These are phyloP conservation scores for Paraplagusia blochii DNA, from an alignment of 2,113 vertebrate species.

Conservation along the genomic window DNA sequence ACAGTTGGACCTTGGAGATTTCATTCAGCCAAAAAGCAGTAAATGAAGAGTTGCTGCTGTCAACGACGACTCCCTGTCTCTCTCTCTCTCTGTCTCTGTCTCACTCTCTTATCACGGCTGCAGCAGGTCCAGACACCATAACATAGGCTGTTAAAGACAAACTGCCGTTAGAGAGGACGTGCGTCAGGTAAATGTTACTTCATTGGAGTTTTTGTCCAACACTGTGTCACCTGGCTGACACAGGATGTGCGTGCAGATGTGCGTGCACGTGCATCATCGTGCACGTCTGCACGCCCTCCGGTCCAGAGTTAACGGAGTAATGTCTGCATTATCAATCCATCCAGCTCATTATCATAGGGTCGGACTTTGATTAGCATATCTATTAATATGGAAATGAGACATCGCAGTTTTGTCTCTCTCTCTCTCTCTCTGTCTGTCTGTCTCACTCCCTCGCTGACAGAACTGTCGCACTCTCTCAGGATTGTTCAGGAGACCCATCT, in stretches of 20 bases:
- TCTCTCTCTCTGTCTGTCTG: too few relatives aligned
- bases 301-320: slow-evolving; percentile 54
- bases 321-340: slow-evolving; percentile 66
- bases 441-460: slow-evolving; percentile 5
- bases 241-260: slow-evolving; percentile 4
- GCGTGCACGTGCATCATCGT: background rate
- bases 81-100: slow-evolving; percentile 3
- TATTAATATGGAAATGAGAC: slow-evolving; percentile 73
- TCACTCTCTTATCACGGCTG: slow-evolving; percentile 16
- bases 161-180: slow-evolving; percentile 12
- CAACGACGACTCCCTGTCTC: slow-evolving; percentile 7
- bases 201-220: slow-evolving; percentile 1
- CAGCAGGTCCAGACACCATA: slow-evolving; percentile 21
- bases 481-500: slow-evolving; percentile 30
- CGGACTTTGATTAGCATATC: slow-evolving; percentile 71
- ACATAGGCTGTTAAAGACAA: slow-evolving; percentile 15
- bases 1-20: slow-evolving; percentile 59
- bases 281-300: slow-evolving; percentile 17
- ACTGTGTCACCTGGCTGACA: slow-evolving; percentile 13
- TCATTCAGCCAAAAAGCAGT: slow-evolving; percentile 41
- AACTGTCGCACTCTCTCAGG: slow-evolving; percentile 33
- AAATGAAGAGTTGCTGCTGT: slow-evolving; percentile 43
- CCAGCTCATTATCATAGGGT: slow-evolving; percentile 71
- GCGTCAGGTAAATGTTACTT: slow-evolving; percentile 16
- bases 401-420: slow-evolving; percentile 17